phyloP scores from a whole-genome alignment of 2,113 vertebrate species.

The Aspidoscelis tigris region DNA sequence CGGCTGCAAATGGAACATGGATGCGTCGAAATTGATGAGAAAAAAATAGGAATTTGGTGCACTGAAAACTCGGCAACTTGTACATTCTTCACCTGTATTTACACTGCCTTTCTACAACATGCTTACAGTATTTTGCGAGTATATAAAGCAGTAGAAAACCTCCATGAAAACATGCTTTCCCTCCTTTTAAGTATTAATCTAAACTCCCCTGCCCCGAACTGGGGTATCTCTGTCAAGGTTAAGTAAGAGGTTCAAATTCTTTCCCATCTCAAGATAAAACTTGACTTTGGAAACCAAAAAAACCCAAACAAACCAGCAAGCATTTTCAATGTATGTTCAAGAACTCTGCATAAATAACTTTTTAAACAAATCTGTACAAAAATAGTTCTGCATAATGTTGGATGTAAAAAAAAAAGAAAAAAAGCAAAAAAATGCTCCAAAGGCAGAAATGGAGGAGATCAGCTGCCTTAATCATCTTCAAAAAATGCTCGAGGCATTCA shows the following conservation, averaged over 20 bases:
- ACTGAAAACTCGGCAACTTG: conserved; percentile 72
- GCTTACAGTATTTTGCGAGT: conserved; percentile 75
- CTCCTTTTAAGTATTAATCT: conserved; percentile 71
- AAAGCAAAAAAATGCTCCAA: conserved; percentile 76
- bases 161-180: conserved; percentile 80
- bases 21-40: conserved; percentile 62
- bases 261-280: conserved; percentile 77
- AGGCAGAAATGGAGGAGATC: conserved; percentile 79
- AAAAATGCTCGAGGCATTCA: conserved; percentile 55
- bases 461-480: conserved; percentile 62
- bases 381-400: conserved; percentile 94
- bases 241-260: conserved; percentile 75
- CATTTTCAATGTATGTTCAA: conserved; percentile 85
- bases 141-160: conserved; percentile 73
- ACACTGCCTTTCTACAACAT: conserved; percentile 78
- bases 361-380: conserved; percentile 98
- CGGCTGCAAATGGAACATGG: conserved; percentile 69
- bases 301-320: conserved; percentile 47
- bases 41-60: conserved; percentile 75
- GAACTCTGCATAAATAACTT: conserved; percentile 92
- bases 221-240: neutral
- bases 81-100: conserved; percentile 74
- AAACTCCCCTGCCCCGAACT: conserved; percentile 56
- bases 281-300: conserved; percentile 76
- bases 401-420: conserved; percentile 85